phyloP scores from a whole-genome alignment of 2,888 invertebrate genomes.

The Zygogramma bicolorata region DNA sequence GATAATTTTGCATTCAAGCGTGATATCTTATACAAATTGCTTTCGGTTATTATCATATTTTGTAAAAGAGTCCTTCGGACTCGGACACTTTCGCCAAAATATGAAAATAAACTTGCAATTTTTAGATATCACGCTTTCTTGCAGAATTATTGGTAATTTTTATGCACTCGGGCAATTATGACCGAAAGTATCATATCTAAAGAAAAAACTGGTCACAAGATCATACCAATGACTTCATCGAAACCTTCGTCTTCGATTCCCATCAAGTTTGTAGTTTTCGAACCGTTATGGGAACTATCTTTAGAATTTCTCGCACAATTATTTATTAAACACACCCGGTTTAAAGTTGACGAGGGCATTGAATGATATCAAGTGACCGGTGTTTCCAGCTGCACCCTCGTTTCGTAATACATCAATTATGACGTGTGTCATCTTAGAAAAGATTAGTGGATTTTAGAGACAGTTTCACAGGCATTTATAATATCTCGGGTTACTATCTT shows the following conservation, averaged over 20 bases:
- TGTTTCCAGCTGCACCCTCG: conserved; percentile 24
- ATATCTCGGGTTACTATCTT: conserved; percentile 40
- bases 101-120: too few species aligned
- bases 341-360: background rate
- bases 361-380: conserved; percentile 14
- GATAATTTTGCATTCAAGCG: too few species aligned
- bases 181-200: too few species aligned
- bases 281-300: background rate
- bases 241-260: background rate
- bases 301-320: background rate
- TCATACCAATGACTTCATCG: too few species aligned
- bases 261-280: background rate
- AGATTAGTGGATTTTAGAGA: conserved; percentile 35
- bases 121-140: too few species aligned
- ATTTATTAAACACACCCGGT: background rate
- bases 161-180: too few species aligned
- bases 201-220: too few species aligned
- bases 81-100: too few species aligned
- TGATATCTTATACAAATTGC: too few species aligned
- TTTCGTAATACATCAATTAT: conserved; percentile 33
- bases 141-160: too few species aligned
- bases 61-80: too few species aligned
- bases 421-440: conserved; percentile 34
- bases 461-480: conserved; percentile 25
- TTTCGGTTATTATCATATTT: too few species aligned